Conservation (phyloP, 2,888 invertebrate species). For the Pardosa pseudoannulata region DNA sequence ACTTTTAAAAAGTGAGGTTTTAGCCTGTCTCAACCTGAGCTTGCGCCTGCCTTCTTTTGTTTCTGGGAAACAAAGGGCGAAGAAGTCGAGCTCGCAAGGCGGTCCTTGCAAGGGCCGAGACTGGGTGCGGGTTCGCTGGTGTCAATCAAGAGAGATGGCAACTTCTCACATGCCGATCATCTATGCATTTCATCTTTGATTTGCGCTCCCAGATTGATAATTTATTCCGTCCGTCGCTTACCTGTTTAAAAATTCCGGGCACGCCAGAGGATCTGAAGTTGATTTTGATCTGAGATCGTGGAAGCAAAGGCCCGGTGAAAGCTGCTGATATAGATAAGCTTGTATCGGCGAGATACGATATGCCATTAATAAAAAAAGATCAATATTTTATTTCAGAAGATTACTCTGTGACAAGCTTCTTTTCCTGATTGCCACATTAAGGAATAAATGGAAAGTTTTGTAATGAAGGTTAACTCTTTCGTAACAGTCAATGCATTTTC, state of each 20-base stretch:
- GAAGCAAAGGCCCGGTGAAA: too few relatives aligned
- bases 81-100: neutral
- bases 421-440: too few relatives aligned
- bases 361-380: too few relatives aligned
- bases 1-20: neutral
- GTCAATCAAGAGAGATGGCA: neutral
- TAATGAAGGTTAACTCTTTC: too few relatives aligned
- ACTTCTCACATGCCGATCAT: neutral
- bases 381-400: too few relatives aligned
- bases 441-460: too few relatives aligned
- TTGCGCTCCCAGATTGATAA: neutral
- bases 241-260: neutral
- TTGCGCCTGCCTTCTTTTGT: neutral
- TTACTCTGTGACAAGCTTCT: too few relatives aligned
- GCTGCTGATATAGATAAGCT: too few relatives aligned
- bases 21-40: slow-evolving; percentile 2
- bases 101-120: neutral
- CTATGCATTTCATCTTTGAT: slow-evolving; percentile 1
- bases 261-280: too few relatives aligned
- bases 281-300: too few relatives aligned
- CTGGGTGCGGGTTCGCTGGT: slow-evolving; percentile 2
- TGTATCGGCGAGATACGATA: too few relatives aligned
- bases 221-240: neutral
- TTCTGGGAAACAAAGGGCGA: neutral
- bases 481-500: too few relatives aligned